Conservation (phyloP, 2,888 invertebrate genomes). For the Erebia epiphron region DNA sequence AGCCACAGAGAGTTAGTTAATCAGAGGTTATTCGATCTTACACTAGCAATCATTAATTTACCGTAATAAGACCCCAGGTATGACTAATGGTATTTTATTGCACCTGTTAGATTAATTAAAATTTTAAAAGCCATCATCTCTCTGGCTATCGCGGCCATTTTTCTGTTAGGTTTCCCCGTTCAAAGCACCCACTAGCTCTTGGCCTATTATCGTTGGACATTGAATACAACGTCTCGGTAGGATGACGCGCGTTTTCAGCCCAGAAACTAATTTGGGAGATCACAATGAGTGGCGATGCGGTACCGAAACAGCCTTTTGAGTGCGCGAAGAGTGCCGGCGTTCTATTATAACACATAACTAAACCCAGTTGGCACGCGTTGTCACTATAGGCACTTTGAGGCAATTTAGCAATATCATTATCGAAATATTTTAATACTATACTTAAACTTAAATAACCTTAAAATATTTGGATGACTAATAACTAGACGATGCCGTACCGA, state of each 20-base stretch:
- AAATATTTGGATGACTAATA: too few species aligned
- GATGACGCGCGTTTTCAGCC: slow-evolving; percentile 77
- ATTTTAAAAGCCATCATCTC: too few species aligned
- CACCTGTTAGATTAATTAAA: too few species aligned
- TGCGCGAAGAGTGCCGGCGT: slow-evolving; percentile 65
- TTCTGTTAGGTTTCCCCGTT: not conserved
- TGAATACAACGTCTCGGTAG: slow-evolving; percentile 76
- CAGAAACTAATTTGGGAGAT: slow-evolving; percentile 81
- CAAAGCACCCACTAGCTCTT: not conserved
- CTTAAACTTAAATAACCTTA: too few species aligned
- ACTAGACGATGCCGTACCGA: too few species aligned
- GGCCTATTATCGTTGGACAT: slow-evolving; percentile 67
- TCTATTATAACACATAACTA: slow-evolving; percentile 48
- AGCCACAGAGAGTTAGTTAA: too few species aligned
- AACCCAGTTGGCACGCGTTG: slow-evolving; percentile 60
- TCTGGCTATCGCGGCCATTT: not conserved
- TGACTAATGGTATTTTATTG: too few species aligned
- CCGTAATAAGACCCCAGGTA: too few species aligned
- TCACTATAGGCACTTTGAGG: slow-evolving; percentile 24
- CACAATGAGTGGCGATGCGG: slow-evolving; percentile 78
- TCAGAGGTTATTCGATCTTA: too few species aligned
- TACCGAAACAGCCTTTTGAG: slow-evolving; percentile 75
- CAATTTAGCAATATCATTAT: slow-evolving; percentile 31
- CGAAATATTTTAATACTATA: too few species aligned
- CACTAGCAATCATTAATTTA: too few species aligned